Evolutionary conservation across 2,113 vertebrate genomes (phyloP).

Genomic region (Suncus etruscus): DNA sequence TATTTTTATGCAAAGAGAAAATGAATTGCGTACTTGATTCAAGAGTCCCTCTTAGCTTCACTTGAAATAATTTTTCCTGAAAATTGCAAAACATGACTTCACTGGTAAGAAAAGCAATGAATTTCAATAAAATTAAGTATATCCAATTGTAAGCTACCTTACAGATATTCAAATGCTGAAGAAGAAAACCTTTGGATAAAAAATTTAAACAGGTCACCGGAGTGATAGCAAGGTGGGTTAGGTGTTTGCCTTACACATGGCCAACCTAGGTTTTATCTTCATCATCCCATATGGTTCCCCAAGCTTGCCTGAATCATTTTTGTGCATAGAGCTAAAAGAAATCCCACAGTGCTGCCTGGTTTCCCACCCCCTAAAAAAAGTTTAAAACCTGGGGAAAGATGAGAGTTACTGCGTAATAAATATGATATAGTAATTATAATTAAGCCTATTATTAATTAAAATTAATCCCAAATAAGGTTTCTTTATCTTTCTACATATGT

Average conservation of each 20-base stretch:
- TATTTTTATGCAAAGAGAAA: conserved; percentile 70
- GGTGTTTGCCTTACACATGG: no score
- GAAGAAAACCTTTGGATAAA: conserved; percentile 38
- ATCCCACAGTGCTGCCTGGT: no score
- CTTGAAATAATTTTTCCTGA: conserved; percentile 66
- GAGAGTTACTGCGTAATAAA: conserved; percentile 40
- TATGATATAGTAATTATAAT: neutral
- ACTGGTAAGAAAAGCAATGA: conserved; percentile 73
- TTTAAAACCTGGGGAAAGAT: neutral
- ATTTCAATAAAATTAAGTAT: conserved; percentile 71
- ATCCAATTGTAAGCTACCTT: conserved; percentile 64
- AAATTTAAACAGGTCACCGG: conserved; percentile 46
- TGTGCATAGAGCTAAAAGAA: no score
- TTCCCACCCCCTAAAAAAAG: no score
- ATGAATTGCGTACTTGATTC: conserved; percentile 66
- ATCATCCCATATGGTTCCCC: no score
- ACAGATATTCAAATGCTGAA: conserved; percentile 57
- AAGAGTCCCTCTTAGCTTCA: conserved; percentile 61
- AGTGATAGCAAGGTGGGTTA: no score
- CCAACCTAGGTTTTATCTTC: no score
- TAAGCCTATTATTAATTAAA: neutral
- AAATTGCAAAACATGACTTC: conserved; percentile 67
- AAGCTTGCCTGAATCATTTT: no score
- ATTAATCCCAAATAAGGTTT: neutral
- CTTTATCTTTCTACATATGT: conserved; percentile 24